Evolutionary conservation across 2,888 invertebrate genomes (phyloP), one percentile per base, ranked within the genome.

Genomic region (Steinernema carpocapsae): DNA sequence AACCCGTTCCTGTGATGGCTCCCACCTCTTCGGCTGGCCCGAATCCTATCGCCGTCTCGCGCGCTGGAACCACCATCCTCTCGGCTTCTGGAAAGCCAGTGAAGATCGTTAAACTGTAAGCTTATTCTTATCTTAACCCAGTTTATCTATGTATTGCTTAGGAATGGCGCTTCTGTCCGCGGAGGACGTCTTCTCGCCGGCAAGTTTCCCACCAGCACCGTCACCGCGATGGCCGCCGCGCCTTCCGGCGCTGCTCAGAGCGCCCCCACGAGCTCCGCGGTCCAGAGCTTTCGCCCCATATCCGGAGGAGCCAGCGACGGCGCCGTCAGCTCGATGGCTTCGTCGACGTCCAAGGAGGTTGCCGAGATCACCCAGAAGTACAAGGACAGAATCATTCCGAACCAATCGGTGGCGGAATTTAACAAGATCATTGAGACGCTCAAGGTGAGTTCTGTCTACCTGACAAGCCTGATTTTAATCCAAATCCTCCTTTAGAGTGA

Each of bases 31-130:
- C 56, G 19, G 24, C 64, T 32, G 32, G 26, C 1, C 17, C 64
- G 29, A 26, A 26, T 19, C 10, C 64, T 3, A 64, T 64, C 37
- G 64, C 29, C 32, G 64, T 64, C 17, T 26, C 64, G 7, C 64
- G 64, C 32, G 29, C 17, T 17, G 64, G 26, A 22, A 64, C 64
- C 17, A 64, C 64, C 6, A 29, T 64, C 7, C 32, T 64, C 3
- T 64, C 64, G 64, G 24, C 64, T 6, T 26, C 64, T 17, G 64
- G 64, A 64, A 64, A 64, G 19, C 64, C 64, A 10, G 10, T 64
- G 64, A 64, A 64, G 29, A 64, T 64, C 32, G 64, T 64, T 17
- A 64, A 64, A 32, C 19, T 64, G 64, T 64, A 64, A 64, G 64
- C 17, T 29, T 29, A 29, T 26, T 6, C 4, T 32, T 17, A 4